phyloP scores from a whole-genome alignment of 2,888 invertebrate species.

The Oeneis ivallda region DNA sequence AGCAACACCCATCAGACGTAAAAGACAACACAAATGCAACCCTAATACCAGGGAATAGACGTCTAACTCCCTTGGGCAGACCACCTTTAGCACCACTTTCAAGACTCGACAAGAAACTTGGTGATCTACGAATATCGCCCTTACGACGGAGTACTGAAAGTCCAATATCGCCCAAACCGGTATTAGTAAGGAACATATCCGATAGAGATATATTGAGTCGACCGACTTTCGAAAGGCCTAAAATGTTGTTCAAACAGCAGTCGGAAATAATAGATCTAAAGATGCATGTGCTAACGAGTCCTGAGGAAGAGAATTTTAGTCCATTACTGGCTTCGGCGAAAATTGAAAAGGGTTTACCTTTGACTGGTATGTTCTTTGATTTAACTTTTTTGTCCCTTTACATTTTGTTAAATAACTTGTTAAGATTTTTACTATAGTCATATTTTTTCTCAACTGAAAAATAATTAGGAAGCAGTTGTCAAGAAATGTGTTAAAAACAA shows the following conservation, averaged over 20 bases:
- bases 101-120: conserved; percentile 65
- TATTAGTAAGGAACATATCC: conserved; percentile 58
- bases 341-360: conserved; percentile 70
- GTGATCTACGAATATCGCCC: conserved; percentile 67
- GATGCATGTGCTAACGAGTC: conserved; percentile 68
- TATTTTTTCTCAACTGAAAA: too few relatives aligned
- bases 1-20: conserved; percentile 64
- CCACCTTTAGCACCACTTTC: conserved; percentile 66
- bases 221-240: conserved; percentile 65
- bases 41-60: conserved; percentile 48
- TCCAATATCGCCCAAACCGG: conserved; percentile 59
- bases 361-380: conserved; percentile 64
- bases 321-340: conserved; percentile 58
- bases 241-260: conserved; percentile 69
- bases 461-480: too few relatives aligned
- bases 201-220: conserved; percentile 62
- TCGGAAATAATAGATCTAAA: conserved; percentile 76
- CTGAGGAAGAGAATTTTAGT: conserved; percentile 65
- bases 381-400: too few relatives aligned
- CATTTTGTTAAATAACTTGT: too few relatives aligned
- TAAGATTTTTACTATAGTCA: too few relatives aligned
- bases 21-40: conserved; percentile 53
- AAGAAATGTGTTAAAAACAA: too few relatives aligned
- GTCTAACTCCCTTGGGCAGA: conserved; percentile 64
- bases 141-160: conserved; percentile 66